Evolutionary conservation across 2,113 vertebrate genomes (phyloP).

Genomic region (Colinus virginianus): DNA sequence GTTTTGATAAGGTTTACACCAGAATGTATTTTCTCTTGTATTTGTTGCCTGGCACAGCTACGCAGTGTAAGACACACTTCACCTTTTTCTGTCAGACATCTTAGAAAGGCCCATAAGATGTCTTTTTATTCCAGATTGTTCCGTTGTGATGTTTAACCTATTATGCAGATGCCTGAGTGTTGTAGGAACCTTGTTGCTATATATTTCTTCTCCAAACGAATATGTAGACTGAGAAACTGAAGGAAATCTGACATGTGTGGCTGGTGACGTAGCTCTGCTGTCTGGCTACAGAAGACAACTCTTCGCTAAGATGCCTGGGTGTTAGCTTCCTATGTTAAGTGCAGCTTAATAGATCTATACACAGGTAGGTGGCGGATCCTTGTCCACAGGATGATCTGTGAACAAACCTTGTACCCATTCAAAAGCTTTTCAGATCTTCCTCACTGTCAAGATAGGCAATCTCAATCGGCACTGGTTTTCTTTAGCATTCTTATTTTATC

Average conservation of each 20-base stretch:
- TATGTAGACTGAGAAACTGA: background rate
- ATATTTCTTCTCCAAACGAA: background rate
- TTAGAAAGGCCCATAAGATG: background rate
- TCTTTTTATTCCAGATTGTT: background rate
- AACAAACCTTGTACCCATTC: background rate
- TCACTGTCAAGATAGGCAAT: background rate
- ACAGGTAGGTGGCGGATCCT: no score
- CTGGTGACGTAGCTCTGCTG: accelerated
- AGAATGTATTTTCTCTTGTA: background rate
- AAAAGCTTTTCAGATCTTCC: background rate
- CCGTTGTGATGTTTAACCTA: background rate
- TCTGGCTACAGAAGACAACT: background rate
- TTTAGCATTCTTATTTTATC: background rate
- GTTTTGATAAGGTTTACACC: background rate
- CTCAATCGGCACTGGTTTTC: background rate
- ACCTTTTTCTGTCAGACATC: background rate
- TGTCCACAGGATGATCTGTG: background rate
- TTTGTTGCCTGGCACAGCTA: background rate
- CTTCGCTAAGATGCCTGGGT: background rate
- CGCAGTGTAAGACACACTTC: background rate
- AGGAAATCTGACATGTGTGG: background rate
- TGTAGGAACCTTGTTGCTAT: background rate
- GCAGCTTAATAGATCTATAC: background rate
- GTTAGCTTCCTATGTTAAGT: background rate
- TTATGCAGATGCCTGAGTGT: background rate